These are phyloP conservation scores for Astreopora myriophthalma DNA, from an alignment of 64 coral and sea anemone genomes.

Conservation along the genomic window DNA sequence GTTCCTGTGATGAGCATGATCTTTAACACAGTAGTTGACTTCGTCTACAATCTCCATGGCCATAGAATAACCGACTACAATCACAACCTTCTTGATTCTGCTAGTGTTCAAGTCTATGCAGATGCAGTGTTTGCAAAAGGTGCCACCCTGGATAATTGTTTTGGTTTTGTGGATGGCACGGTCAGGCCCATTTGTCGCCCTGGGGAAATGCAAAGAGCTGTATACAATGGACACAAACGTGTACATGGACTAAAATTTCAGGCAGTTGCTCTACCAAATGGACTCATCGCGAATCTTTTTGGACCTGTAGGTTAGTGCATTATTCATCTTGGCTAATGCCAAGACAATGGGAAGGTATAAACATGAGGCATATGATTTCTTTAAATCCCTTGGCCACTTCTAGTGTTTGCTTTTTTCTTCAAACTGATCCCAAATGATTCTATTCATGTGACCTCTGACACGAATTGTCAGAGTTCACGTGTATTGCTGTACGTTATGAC, in stretches of 20 bases:
- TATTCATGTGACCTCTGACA: background rate
- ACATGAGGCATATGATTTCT: background rate
- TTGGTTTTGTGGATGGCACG: too few species aligned
- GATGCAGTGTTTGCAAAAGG: background rate
- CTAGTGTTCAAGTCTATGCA: background rate
- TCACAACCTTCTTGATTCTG: background rate
- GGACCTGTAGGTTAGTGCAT: conserved; percentile 2
- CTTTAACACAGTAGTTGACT: background rate
- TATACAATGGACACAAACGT: background rate
- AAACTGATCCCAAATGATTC: background rate
- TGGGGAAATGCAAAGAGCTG: background rate
- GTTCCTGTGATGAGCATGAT: background rate
- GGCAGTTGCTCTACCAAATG: background rate
- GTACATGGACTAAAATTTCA: conserved; percentile 18
- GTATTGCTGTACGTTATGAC: background rate
- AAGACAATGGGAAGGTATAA: background rate
- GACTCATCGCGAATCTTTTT: conserved; percentile 1
- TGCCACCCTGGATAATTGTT: background rate
- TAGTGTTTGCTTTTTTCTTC: conserved; percentile 9
- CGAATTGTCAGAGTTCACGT: background rate
- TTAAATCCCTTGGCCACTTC: background rate
- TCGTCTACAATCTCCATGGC: background rate
- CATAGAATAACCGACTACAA: background rate
- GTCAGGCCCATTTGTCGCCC: background rate
- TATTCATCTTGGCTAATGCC: background rate